A percentile compares a stretch with the other conserved stretches of the same genome.
Conservation (phyloP, 2,797 vertebrate genomes). For the Pipistrellus nathusii region DNA sequence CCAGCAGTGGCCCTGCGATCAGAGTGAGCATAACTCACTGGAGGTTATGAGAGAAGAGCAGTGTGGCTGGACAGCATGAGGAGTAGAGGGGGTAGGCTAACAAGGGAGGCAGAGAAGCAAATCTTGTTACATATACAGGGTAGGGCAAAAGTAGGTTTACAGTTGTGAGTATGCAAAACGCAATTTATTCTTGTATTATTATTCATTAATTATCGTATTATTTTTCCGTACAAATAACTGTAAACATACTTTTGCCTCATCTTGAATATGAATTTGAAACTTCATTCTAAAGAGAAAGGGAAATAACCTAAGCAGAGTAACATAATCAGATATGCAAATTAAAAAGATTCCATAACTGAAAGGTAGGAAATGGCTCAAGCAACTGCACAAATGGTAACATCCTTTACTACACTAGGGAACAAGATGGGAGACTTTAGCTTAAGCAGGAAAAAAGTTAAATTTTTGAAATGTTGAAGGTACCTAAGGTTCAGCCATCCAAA, state of each 20-base stretch:
- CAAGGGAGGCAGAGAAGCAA: not conserved
- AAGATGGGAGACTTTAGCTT: not conserved
- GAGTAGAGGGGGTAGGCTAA: not conserved
- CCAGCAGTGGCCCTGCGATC: not conserved
- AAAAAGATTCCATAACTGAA: not conserved
- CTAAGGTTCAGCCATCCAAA: not conserved
- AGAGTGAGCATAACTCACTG: not conserved
- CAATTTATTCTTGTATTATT: too few relatives aligned
- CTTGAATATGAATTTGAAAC: not conserved
- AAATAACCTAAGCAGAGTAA: not conserved
- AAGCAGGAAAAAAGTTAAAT: not conserved
- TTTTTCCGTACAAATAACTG: not conserved
- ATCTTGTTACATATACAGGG: not conserved
- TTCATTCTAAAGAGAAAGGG: conserved; percentile 1
- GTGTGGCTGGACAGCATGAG: not conserved
- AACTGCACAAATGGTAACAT: not conserved
- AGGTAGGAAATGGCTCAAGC: not conserved
- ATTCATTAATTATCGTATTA: too few relatives aligned
- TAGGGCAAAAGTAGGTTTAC: not conserved
- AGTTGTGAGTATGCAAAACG: not conserved
- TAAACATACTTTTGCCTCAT: not conserved
- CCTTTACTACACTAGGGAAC: not conserved
- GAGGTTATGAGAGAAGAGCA: not conserved
- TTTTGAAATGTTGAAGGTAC: not conserved
- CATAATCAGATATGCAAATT: not conserved